Base-by-base conservation (phyloP, 1,140 invertebrate genomes). In the Metaphire vulgaris region DNA sequence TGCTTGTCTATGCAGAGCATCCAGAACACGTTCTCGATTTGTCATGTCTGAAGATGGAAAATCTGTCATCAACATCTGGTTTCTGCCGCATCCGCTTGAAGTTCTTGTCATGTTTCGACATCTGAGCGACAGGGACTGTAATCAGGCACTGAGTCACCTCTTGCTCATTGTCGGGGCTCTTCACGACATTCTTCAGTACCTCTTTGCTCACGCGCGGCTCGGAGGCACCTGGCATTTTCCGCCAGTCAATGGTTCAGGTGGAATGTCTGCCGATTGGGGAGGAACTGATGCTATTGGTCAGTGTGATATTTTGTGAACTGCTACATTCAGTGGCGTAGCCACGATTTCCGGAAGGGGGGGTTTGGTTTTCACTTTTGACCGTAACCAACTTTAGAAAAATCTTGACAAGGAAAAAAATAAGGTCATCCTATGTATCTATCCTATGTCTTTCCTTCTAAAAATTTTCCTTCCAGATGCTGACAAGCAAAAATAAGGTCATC, bases 11-110 rank as follows among this genome's bases (percentile, higher is more conserved):
- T n/a, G n/a, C n/a, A n/a, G n/a, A n/a, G n/a, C n/a, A 33, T 75
- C 83, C 72, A 82, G 83, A 76, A 83, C 83, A 28, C 77, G 84
- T 64, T 83, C 85, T 28, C 70, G 83, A 2, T 81, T 82, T 1
- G 74, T 87, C 2, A 76, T 87, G 33, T 83, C 84, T 12, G 79
- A 79, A 2, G 81, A 85, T 78, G 86, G 86, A 12, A 77, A 80
- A 65, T 79, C 83, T 69, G 78, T 87, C 0, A 77, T 86, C 65
- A 87, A 87, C 76, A 79, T 87, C n/a, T 86, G 85, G 84, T 87
- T 86, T 75, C 83, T 87, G 30, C 86, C 86, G 1, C 84, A 86
- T 73, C 80, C 83, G 72, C 80, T 82, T 0, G 86, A 87, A 70
- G 79, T 83, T 6, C 77, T 87, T 73, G 76, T 82, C 69, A 83